These are phyloP conservation scores for Scrobipalpa costella DNA, from an alignment of 2,888 invertebrate species.

Conservation along the genomic window DNA sequence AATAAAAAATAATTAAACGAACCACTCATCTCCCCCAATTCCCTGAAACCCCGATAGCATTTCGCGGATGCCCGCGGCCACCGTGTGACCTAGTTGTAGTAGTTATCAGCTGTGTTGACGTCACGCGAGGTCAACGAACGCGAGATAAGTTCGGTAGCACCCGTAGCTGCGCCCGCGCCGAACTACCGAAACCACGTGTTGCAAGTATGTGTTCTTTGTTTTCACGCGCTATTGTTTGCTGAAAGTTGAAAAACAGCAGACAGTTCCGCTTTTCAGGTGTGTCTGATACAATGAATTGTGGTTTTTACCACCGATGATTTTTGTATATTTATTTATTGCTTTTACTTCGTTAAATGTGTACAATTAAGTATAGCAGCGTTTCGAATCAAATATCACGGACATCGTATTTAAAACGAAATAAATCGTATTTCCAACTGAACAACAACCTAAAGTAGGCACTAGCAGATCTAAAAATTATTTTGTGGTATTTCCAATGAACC, in stretches of 20 bases:
- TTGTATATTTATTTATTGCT: no score
- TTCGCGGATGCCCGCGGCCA: constrained; percentile 32
- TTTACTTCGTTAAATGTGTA: no score
- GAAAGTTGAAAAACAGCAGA: not conserved
- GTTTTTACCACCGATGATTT: no score
- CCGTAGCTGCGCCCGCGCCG: not conserved
- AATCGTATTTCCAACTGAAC: no score
- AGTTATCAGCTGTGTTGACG: constrained; percentile 67
- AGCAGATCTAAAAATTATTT: no score
- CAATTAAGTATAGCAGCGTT: no score
- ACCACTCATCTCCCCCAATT: not conserved
- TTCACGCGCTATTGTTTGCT: not conserved
- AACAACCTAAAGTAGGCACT: no score
- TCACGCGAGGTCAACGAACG: constrained; percentile 59
- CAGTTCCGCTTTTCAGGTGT: not conserved
- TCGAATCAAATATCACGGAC: no score
- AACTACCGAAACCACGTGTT: not conserved
- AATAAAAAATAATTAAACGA: no score
- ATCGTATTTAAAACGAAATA: no score
- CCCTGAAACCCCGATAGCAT: constrained; percentile 29
- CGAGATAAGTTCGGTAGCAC: constrained; percentile 12
- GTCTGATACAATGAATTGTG: no score
- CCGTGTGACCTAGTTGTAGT: constrained; percentile 33
- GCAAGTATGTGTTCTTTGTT: constrained; percentile 2
- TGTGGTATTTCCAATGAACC: no score